Evolutionary conservation across 2,888 invertebrate genomes (phyloP).

Genomic region (Lumbricus terrestris): DNA sequence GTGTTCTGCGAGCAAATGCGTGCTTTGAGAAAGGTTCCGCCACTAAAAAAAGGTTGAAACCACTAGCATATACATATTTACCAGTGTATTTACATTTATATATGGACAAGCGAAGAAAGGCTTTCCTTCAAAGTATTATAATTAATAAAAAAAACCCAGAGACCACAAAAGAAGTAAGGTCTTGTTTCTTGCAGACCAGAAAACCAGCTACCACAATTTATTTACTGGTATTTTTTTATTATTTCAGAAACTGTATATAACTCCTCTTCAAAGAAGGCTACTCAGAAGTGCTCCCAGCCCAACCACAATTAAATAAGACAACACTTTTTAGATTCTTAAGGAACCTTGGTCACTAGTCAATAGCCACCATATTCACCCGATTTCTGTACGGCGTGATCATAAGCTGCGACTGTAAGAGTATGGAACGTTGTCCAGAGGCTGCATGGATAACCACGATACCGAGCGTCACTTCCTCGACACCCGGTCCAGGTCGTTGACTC

Average conservation of each 20-base stretch:
- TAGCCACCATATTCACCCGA: slow-evolving; percentile 7
- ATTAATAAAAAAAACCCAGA: background rate
- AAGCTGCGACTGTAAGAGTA: slow-evolving; percentile 78
- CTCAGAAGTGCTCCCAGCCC: too few species aligned
- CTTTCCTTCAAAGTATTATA: background rate
- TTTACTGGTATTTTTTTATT: too few species aligned
- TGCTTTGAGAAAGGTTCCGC: too few species aligned
- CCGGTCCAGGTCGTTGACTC: slow-evolving; percentile 65
- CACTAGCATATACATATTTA: background rate
- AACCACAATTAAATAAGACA: too few species aligned
- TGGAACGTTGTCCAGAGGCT: slow-evolving; percentile 94
- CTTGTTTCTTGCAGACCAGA: background rate
- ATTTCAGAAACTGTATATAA: too few species aligned
- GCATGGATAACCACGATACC: slow-evolving; percentile 85
- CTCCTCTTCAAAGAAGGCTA: too few species aligned
- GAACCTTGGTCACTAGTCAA: background rate
- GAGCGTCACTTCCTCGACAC: slow-evolving; percentile 76
- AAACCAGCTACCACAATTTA: too few species aligned
- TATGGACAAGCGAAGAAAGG: background rate
- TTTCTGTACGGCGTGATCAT: background rate
- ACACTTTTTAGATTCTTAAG: too few species aligned
- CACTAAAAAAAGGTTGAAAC: too few species aligned
- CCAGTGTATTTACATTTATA: background rate
- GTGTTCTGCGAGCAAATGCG: too few species aligned
- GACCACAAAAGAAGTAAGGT: background rate